phyloP scores from a whole-genome alignment of 1,140 invertebrate genomes.

The Dolichoris vasculosae region DNA sequence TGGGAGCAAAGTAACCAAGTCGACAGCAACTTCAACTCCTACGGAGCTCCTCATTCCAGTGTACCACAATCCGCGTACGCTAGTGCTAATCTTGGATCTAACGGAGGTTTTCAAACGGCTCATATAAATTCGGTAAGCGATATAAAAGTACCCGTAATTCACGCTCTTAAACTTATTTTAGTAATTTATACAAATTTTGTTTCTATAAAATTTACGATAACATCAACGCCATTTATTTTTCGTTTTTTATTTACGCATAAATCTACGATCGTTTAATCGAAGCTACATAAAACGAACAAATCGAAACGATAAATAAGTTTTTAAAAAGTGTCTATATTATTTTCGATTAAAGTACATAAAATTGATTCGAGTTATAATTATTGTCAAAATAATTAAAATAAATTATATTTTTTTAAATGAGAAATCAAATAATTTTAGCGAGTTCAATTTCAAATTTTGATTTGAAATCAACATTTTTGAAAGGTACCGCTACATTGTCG shows the following conservation, averaged over 20 bases:
- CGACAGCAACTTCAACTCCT: slow-evolving; percentile 37
- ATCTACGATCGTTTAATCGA: neutral
- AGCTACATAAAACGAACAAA: neutral
- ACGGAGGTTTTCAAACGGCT: slow-evolving; percentile 63
- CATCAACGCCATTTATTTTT: neutral
- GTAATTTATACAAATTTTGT: neutral
- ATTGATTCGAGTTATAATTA: too few relatives aligned
- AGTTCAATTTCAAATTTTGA: too few relatives aligned
- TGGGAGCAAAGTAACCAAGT: slow-evolving; percentile 44
- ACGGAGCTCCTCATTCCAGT: neutral
- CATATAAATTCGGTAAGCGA: slow-evolving; percentile 65
- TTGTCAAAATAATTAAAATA: too few relatives aligned
- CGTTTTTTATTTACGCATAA: neutral
- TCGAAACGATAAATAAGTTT: too few relatives aligned
- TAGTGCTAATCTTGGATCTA: slow-evolving; percentile 61
- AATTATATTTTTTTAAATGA: too few relatives aligned
- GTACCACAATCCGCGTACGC: slow-evolving; percentile 48
- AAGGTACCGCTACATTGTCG: too few relatives aligned
- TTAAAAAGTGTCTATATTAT: too few relatives aligned
- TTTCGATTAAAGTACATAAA: too few relatives aligned
- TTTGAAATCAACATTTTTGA: too few relatives aligned
- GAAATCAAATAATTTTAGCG: too few relatives aligned
- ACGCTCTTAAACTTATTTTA: neutral
- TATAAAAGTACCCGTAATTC: too few relatives aligned
- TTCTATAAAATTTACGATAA: neutral